Base-by-base conservation (phyloP, 2,888 invertebrate species). In the Lordiphosa andalusiaca region DNA sequence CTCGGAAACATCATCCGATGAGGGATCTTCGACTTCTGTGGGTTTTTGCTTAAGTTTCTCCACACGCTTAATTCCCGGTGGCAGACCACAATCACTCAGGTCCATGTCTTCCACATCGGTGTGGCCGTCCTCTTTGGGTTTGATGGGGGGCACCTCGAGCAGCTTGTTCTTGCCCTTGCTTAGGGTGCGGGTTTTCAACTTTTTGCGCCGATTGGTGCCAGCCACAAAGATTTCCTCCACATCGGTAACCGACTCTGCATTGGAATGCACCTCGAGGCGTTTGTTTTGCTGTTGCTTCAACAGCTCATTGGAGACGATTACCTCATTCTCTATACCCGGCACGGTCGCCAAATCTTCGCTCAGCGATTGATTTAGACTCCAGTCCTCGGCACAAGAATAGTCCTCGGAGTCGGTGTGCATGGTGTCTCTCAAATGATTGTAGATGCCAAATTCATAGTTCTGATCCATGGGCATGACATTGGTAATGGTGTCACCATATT, bases 61-160 rank as follows among this genome's bases (percentile, higher is more conserved):
- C 12, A 68, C 72, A 13, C 69, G 69, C 40, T 68, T 68, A n/a
- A 68, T 33, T 9, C 60, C 69, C 4, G 53, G 56, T 2, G 78
- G 71, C 0, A 78, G 58, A 21, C 87, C 89, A 47, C 71, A 73
- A 46, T 89, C 89, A 71, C 89, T 89, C 2, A 89, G 66, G 47
- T 89, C 88, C 59, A 90, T 78, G 37, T 90, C 90, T 71, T 90
- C 91, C 25, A 88, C 73, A 75, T 90, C 90, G 13, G 90, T 90
- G 4, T 67, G 52, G 3, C 75, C 78, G 0, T 78, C 84, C 12
- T 68, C 69, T 10, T 69, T 76, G 9, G 49, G 36, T 47, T 71
- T 85, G 3, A 6, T 6, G 2, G 25, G 25, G 25, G 58, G 57
- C 1, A 82, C 67, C 2, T 87, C 87, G 6, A 88, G 72, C 13